Evolutionary conservation across 2,888 invertebrate species (phyloP), one percentile per base, ranked within the genome.

Genomic region (Lasioglossum morio): DNA sequence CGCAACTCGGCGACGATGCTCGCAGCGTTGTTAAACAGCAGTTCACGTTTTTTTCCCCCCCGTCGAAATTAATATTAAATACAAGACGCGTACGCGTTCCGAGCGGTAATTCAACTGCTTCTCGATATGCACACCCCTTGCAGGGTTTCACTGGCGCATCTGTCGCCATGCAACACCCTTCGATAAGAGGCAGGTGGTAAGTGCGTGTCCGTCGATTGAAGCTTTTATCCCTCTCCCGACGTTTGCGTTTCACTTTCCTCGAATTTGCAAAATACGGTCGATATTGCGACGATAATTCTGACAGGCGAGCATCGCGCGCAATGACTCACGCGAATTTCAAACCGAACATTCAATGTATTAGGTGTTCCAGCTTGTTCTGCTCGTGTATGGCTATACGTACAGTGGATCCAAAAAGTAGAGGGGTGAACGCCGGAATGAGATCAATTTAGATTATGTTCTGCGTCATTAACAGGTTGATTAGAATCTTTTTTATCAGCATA

Each of bases 71-170:
- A 30, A n/a, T 43, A 77, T n/a, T 80, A 83, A 85, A 75, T 83
- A 30, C 78, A 53, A 37, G 72, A 53, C 81, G 84, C 57, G 80
- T 88, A 84, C 84, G 87, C 84, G 87, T 85, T 84, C 81, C 86
- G 63, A 57, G 75, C 82, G 72, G 80, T 79, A 91, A 87, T 90
- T 87, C 86, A 81, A 83, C 83, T 82, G 85, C 46, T 76, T 80
- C 82, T 46, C 80, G 75, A 87, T 87, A 78, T 48, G 78, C 81
- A 78, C 82, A 86, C 84, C 90, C 85, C 88, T 92, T 92, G 88
- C 86, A 89, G 85, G 92, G 92, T 91, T 94, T 94, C 93, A 84
- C 90, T 37, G 53, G 77, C 91, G 90, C 94, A 93, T 93, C 93
- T 93, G 93, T 88, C 84, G 89, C 87, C 88, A 82, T 83, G 86